phyloP scores from a whole-genome alignment of 2,888 invertebrate species.

The Siphlonurus alternatus region DNA sequence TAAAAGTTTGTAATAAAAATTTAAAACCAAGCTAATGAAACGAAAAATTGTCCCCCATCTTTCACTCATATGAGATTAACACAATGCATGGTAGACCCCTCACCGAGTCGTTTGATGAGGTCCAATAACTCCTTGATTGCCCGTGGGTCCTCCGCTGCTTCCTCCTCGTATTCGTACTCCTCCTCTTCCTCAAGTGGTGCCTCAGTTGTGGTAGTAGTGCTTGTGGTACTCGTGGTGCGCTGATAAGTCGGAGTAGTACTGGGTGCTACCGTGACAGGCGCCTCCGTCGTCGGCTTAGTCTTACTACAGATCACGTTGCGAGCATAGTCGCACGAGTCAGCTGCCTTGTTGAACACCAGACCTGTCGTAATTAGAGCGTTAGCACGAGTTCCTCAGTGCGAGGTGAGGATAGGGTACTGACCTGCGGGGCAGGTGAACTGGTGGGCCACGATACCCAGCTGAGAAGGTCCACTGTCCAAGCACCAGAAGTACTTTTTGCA shows the following conservation, averaged over 20 bases:
- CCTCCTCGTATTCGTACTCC: slow-evolving; percentile 33
- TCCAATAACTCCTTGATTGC: slow-evolving; percentile 71
- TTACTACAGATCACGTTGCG: slow-evolving; percentile 66
- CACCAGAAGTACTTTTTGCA: slow-evolving; percentile 95
- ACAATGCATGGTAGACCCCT: no score
- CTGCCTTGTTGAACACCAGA: slow-evolving; percentile 75
- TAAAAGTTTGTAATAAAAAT: no score
- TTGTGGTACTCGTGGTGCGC: slow-evolving; percentile 29
- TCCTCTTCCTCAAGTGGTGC: slow-evolving; percentile 18
- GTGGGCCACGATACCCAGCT: slow-evolving; percentile 78
- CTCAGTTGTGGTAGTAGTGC: slow-evolving; percentile 23
- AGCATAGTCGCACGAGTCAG: slow-evolving; percentile 83
- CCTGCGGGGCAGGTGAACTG: slow-evolving; percentile 86
- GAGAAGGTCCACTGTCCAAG: slow-evolving; percentile 72
- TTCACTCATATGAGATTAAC: no score
- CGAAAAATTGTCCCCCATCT: no score
- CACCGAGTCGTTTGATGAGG: slow-evolving; percentile 68
- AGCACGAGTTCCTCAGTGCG: neutral
- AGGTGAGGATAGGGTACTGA: slow-evolving; percentile 21
- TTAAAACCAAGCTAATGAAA: no score
- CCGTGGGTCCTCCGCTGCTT: slow-evolving; percentile 42
- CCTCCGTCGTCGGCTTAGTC: slow-evolving; percentile 33
- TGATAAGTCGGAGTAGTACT: slow-evolving; percentile 27
- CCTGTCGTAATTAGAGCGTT: slow-evolving; percentile 42
- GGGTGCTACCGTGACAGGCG: slow-evolving; percentile 29